Percentiles rank a stretch among this genome's conserved stretches.
These are phyloP conservation scores for Pimpla rufipes DNA, from an alignment of 2,888 invertebrate species.

Conservation along the genomic window DNA sequence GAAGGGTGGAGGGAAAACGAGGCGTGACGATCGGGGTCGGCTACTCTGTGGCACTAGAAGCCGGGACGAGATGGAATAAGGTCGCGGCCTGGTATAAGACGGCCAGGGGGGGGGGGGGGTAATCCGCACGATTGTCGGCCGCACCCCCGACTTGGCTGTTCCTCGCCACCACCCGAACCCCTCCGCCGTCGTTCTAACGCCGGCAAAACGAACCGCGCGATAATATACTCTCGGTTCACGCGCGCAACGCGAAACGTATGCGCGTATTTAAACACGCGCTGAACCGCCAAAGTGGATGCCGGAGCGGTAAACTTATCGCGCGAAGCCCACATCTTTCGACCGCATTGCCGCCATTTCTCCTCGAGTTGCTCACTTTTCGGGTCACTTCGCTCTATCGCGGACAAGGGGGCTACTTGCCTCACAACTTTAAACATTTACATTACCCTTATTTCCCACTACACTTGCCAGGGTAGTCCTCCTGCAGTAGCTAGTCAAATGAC, in stretches of 20 bases:
- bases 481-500: too few species aligned
- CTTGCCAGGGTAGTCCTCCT: too few species aligned
- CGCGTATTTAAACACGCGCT: conserved; percentile 30
- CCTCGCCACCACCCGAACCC: conserved; percentile 22
- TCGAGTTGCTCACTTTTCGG: not conserved
- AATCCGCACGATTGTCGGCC: conserved; percentile 64
- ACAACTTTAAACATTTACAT: not conserved
- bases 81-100: conserved; percentile 74
- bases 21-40: conserved; percentile 82
- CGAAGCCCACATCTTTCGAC: not conserved
- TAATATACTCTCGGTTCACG: conserved; percentile 16
- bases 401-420: too few species aligned
- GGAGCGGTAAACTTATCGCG: not conserved
- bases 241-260: conserved; percentile 7
- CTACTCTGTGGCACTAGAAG: conserved; percentile 66
- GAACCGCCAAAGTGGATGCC: conserved; percentile 1
- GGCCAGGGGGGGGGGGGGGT: conserved; percentile 49
- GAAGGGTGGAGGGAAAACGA: conserved; percentile 71
- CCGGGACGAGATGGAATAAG: conserved; percentile 77
- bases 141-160: conserved; percentile 38
- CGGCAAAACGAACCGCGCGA: conserved; percentile 25
- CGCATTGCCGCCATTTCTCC: not conserved
- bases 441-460: not conserved
- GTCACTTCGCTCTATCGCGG: not conserved
- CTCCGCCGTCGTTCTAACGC: too few species aligned